Evolutionary conservation across 2,113 vertebrate species (phyloP), one percentile per base, ranked within the genome.

Genomic region (Leucosticte australis): DNA sequence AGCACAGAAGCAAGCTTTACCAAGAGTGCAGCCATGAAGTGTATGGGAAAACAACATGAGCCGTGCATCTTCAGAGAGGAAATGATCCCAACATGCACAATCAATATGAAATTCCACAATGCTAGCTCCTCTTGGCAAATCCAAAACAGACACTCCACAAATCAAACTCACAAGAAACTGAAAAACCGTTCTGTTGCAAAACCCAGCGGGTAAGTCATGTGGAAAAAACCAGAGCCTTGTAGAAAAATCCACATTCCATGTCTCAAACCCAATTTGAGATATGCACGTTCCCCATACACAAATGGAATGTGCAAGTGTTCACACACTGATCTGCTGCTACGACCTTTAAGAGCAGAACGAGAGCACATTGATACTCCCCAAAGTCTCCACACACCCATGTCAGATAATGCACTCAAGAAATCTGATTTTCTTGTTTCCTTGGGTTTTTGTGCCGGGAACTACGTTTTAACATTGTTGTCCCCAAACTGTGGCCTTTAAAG

Each of bases 1-100:
- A 80, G 74, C 94, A 80, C 3, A 52, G 78, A 86, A 91, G 88
- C 83, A 84, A 95, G 94, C 63, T 65, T 84, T 37, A 93, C 23
- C 3, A 1, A 18, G 83, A 59, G 60, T 16, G 26, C 46, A 86
- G 57, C 88, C 73, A 7, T 33, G 74, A 85, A 93, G 89, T 3
- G 23, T 49, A 65, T 2, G 90, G 44, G 50, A 41, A 83, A 80
- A 88, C 76, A 67, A 55, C 8, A 3, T 3, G 0, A 79, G 79
- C 55, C 96, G 37, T 96, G 97, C 96, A 6, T 62, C 87, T 83
- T 53, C 65, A 62, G 53, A 86, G 90, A 64, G 37, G n/a, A 79
- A 96, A 83, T 2, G 18, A 64, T 59, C 60, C 65, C 52, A 82
- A 76, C 94, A 85, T 91, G 95, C 96, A 82, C 31, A 63, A 69